Conservation (phyloP, 2,113 vertebrate genomes). For the Romanogobio albipinnatus region DNA sequence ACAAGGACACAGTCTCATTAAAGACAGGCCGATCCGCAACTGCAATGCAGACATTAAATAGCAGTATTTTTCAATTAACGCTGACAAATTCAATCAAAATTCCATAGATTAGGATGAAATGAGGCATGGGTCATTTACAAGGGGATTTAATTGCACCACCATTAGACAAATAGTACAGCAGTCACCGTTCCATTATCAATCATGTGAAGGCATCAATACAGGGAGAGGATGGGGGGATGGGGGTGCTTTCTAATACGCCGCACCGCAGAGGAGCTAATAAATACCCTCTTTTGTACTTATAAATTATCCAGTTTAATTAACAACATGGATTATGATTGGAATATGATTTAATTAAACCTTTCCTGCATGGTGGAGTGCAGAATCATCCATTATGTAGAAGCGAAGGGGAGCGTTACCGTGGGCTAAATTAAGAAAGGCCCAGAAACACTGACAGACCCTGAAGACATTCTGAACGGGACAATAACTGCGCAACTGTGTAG, state of each 20-base stretch:
- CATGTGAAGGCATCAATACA: constrained; percentile 92
- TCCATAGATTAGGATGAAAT: constrained; percentile 99
- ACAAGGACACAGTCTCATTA: constrained; percentile 91
- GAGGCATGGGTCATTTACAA: constrained; percentile 99
- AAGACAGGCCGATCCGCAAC: constrained; percentile 80
- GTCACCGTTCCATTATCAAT: constrained; percentile 95
- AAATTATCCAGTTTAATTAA: constrained; percentile 87
- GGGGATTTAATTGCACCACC: constrained; percentile 99
- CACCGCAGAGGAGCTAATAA: constrained; percentile 76
- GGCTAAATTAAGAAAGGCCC: constrained; percentile 54
- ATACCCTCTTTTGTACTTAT: constrained; percentile 80
- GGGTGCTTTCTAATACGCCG: constrained; percentile 45
- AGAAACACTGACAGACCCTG: constrained; percentile 41
- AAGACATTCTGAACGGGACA: constrained; percentile 43
- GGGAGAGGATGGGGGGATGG: constrained; percentile 49
- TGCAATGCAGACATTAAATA: constrained; percentile 95
- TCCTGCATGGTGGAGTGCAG: constrained; percentile 71
- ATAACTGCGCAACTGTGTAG: constrained; percentile 39
- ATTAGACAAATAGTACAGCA: constrained; percentile 99
- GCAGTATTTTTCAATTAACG: constrained; percentile 99
- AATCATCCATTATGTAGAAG: constrained; percentile 72
- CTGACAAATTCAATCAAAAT: constrained; percentile 99
- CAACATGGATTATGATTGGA: constrained; percentile 83
- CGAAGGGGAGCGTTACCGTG: constrained; percentile 44
- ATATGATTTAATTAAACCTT: constrained; percentile 83